Percentiles rank a stretch among this genome's conserved stretches.
These are phyloP conservation scores for Drepana falcataria DNA, from an alignment of 2,888 invertebrate genomes.

Conservation along the genomic window DNA sequence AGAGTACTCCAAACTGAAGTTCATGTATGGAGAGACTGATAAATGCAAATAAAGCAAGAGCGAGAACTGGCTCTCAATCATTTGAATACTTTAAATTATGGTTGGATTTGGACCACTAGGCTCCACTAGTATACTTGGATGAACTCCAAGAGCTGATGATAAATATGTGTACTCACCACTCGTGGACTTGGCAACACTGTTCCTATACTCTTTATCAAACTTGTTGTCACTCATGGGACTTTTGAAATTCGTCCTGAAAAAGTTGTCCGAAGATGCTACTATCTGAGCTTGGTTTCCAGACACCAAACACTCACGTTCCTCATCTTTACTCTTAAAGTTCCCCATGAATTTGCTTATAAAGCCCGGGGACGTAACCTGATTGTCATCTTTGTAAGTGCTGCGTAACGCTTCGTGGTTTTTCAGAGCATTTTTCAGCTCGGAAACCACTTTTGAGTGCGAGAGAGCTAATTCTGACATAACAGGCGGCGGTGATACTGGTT, in stretches of 20 bases:
- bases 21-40: too few relatives aligned
- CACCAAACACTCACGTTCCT: slow-evolving; percentile 64
- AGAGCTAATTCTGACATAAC: slow-evolving; percentile 60
- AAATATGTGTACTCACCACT: slow-evolving; percentile 51
- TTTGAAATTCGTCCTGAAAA: slow-evolving; percentile 69
- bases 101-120: not conserved
- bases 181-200: slow-evolving; percentile 57
- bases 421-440: slow-evolving; percentile 67
- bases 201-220: slow-evolving; percentile 61
- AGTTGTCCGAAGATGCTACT: slow-evolving; percentile 71
- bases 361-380: slow-evolving; percentile 54
- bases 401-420: slow-evolving; percentile 63
- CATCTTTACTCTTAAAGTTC: slow-evolving; percentile 64
- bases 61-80: too few relatives aligned
- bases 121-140: not conserved
- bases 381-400: slow-evolving; percentile 44
- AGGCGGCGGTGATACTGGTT: slow-evolving; percentile 49
- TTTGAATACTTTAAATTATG: too few relatives aligned
- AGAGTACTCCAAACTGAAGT: too few relatives aligned
- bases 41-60: too few relatives aligned
- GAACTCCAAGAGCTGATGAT: too few relatives aligned
- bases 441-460: slow-evolving; percentile 71
- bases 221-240: slow-evolving; percentile 53
- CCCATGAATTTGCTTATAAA: slow-evolving; percentile 71
- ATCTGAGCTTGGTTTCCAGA: slow-evolving; percentile 49